Evolutionary conservation across 1,140 invertebrate genomes (phyloP), one percentile per base, ranked within the genome.

Genomic region (Pogonomyrmex barbatus): DNA sequence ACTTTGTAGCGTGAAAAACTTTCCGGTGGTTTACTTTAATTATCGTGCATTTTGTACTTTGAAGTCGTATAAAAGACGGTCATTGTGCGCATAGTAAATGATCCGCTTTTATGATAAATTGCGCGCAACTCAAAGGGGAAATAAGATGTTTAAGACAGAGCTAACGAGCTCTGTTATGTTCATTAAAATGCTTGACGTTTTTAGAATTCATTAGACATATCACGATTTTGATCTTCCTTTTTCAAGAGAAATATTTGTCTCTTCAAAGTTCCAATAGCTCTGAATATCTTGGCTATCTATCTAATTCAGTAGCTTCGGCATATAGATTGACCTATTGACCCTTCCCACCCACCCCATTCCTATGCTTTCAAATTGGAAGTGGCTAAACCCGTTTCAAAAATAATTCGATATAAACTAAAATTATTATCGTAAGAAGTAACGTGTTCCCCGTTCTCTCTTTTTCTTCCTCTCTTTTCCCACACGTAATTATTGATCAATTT

Each of bases 281-380:
- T 36, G 8, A 2, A 50, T 67, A 67, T 67, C 24, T 24, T 52
- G 76, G 52, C 45, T 52, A 52, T 24, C 24, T 42, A 42, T n/a
- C 50, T 56, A 56, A 81, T 70, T 68, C 39, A 54, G 54, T 47
- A 60, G 33, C 14, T 24, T 83, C 68, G 39, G 8, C 12, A 73
- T 82, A 73, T 60, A 73, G 67, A 60, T 50, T 83, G 79, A 83
- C 45, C 54, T 75, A 73, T 75, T 83, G 17, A 83, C 42, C 45
- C 54, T 83, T 58, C 71, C 58, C 30, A 60, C 60, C 58, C 30
- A 60, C 30, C 10, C 30, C 10, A 54, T 71, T 82, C 56, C 1
- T 45, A 2, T n/a, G 14, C 6, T 33, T 58, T 10, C 10, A 33
- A 50, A 60, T 60, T 60, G 8, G 52, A 33, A 58, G 10, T 45